Percentiles rank a stretch among this genome's conserved stretches.
Evolutionary conservation across 2,113 vertebrate genomes (phyloP).

Genomic region (Aspidoscelis tigris): DNA sequence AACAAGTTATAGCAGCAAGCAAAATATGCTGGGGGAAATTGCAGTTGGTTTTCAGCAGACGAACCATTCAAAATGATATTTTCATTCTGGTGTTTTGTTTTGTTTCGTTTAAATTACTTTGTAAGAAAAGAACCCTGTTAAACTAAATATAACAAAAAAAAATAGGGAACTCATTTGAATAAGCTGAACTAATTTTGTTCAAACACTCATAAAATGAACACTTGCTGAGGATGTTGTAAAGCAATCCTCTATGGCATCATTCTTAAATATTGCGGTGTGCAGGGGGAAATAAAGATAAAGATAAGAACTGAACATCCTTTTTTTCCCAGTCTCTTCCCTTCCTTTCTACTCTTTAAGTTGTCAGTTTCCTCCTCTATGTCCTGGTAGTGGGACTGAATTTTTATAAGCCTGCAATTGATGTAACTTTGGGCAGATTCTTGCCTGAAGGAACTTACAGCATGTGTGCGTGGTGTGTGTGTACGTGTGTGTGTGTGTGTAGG

Average conservation of each 20-base stretch:
- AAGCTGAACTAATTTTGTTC: conserved; percentile 5
- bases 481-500: conserved; percentile 4
- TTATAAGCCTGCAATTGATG: conserved; percentile 40
- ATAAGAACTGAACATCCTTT: background rate
- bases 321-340: conserved; percentile 12
- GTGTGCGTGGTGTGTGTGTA: background rate
- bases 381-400: conserved; percentile 29
- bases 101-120: background rate
- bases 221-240: background rate
- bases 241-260: background rate
- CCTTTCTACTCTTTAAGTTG: conserved; percentile 17
- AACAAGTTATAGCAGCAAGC: background rate
- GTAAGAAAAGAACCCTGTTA: background rate
- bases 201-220: background rate
- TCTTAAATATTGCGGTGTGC: background rate
- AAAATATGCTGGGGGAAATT: background rate
- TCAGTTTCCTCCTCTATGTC: conserved; percentile 19
- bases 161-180: background rate
- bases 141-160: background rate
- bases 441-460: conserved; percentile 33
- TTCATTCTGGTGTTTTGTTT: background rate
- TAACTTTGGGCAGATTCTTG: conserved; percentile 21
- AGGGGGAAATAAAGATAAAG: background rate
- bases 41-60: background rate
- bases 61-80: background rate